phyloP scores from a whole-genome alignment of 2,113 vertebrate species.

The Pseudonaja textilis region DNA sequence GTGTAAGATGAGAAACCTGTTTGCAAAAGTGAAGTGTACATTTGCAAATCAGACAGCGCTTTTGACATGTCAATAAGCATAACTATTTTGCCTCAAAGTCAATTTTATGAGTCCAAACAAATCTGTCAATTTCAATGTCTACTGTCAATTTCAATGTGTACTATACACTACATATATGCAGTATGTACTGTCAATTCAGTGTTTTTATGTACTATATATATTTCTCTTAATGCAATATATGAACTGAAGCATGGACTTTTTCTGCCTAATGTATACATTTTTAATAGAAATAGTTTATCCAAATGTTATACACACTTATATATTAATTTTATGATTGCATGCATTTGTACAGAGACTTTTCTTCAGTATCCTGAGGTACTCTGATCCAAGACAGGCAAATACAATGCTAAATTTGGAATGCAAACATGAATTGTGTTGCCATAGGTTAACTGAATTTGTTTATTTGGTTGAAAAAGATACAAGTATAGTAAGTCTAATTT shows the following conservation, averaged over 20 bases:
- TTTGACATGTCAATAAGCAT: neutral
- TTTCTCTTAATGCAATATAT: neutral
- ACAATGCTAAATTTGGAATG: neutral
- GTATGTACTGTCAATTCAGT: neutral
- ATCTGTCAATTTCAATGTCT: neutral
- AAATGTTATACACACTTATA: neutral
- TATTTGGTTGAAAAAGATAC: neutral
- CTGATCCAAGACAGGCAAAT: neutral
- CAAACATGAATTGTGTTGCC: neutral
- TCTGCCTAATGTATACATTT: neutral
- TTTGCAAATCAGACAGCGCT: neutral
- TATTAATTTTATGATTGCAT: neutral
- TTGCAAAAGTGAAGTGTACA: neutral
- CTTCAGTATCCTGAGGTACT: neutral
- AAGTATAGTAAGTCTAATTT: neutral
- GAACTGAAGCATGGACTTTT: neutral
- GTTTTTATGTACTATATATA: neutral
- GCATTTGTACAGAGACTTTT: neutral
- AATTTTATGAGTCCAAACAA: neutral
- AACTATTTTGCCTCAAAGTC: neutral
- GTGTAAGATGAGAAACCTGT: neutral
- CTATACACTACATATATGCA: neutral
- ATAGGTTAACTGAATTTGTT: neutral
- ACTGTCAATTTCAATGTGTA: too few species aligned
- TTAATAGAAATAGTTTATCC: neutral